Evolutionary conservation across 2,888 invertebrate species (phyloP).

Genomic region (Hydropsyche betteni): DNA sequence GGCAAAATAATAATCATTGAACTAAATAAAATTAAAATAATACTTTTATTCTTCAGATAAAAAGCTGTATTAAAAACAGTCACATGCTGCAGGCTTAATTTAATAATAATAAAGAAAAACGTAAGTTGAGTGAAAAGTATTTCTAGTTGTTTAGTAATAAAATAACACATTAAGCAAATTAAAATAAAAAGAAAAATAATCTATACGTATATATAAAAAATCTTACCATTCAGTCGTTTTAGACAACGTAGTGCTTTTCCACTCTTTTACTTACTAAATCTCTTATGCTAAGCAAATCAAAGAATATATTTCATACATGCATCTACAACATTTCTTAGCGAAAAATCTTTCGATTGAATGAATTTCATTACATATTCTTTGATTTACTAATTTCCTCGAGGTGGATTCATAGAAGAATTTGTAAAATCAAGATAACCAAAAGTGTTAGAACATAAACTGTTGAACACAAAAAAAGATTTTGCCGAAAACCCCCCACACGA

Average conservation of each 20-base stretch:
- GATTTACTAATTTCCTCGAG: conserved; percentile 20
- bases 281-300: conserved; percentile 43
- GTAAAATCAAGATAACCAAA: not conserved
- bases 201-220: not conserved
- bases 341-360: not conserved
- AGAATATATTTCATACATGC: conserved; percentile 40
- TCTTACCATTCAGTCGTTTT: not conserved
- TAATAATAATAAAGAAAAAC: too few relatives aligned
- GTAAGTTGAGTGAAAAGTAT: too few relatives aligned
- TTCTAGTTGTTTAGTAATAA: too few relatives aligned
- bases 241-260: not conserved
- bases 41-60: too few relatives aligned
- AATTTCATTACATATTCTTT: conserved; percentile 37
- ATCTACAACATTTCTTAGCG: not conserved
- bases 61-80: too few relatives aligned
- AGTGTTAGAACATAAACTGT: too few relatives aligned
- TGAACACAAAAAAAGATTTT: not conserved
- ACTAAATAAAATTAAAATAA: too few relatives aligned
- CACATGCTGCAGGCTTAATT: too few relatives aligned
- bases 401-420: conserved; percentile 34
- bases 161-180: not conserved
- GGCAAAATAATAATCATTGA: not conserved
- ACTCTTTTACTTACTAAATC: conserved; percentile 22
- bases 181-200: conserved; percentile 4
- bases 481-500: not conserved